A percentile compares a stretch with the other conserved stretches of the same genome.
Conservation (phyloP, 2,113 vertebrate genomes). For the Axis porcinus region DNA sequence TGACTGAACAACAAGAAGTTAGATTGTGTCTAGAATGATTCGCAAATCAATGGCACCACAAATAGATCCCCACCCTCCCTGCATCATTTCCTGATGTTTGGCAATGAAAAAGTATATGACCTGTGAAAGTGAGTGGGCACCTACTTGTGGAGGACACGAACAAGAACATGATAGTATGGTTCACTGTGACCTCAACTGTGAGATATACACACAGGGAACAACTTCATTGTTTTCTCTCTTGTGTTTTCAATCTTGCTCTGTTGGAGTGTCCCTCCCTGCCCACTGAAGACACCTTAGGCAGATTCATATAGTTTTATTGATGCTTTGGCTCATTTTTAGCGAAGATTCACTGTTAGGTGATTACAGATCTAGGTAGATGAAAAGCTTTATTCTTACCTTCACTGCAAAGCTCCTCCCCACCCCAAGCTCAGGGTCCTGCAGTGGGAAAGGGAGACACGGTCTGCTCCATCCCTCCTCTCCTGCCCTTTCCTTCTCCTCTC, state of each 20-base stretch:
- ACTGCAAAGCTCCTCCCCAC: neutral
- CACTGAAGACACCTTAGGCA: too few relatives aligned
- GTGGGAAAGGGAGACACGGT: neutral
- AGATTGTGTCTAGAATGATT: neutral
- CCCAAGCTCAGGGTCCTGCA: rapidly evolving
- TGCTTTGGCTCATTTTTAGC: neutral
- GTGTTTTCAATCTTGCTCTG: neutral
- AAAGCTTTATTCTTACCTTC: neutral
- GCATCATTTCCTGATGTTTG: too few relatives aligned
- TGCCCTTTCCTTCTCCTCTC: neutral
- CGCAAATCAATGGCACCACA: neutral
- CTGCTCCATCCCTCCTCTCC: neutral
- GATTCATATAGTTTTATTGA: neutral
- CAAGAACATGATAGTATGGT: too few relatives aligned
- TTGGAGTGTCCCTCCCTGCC: neutral
- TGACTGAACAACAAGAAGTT: neutral
- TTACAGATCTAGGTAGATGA: too few relatives aligned
- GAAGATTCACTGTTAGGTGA: neutral
- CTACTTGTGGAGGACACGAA: neutral
- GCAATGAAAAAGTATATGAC: neutral
- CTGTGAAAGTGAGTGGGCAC: neutral
- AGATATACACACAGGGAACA: neutral
- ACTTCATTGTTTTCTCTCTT: neutral
- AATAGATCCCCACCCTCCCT: rapidly evolving
- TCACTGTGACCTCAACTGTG: neutral